Evolutionary conservation across 2,113 vertebrate species (phyloP), one percentile per base, ranked within the genome.

Genomic region (Hippocampus comes): DNA sequence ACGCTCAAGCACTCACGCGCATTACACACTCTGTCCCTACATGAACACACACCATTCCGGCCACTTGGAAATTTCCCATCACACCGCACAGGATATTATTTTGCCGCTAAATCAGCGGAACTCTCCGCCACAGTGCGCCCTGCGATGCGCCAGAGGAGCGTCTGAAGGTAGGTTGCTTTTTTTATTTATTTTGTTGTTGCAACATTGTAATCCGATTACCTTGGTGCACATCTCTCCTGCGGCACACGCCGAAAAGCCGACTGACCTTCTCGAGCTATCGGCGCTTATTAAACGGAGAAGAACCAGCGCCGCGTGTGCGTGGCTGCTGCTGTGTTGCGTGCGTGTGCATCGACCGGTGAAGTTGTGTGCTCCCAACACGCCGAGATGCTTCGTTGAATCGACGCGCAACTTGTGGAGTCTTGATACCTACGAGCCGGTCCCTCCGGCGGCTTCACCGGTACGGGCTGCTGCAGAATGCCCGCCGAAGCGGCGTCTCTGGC

Each of bases 71-170:
- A 82, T 86, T 83, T 80, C 83, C 64, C 74, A 76, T 42, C 63
- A 25, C 43, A 70, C 23, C 81, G 79, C 71, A 73, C 43, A 49
- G 63, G 27, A 25, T 23, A 89, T 91, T 86, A 82, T 83, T 80
- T 88, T 53, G 53, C 75, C 71, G 76, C 70, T 21, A 78, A 83
- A 88, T 34, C 68, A 89, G 84, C 84, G 82, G 79, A 76, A 78
- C 82, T 71, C 80, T 79, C 78, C 71, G 81, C 75, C 70, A 56
- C 77, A 75, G 86, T 77, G 84, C 89, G 84, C 85, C 87, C 83
- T 73, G 79, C 76, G 81, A 92, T 91, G 91, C 87, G 59, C 86
- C 84, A 78, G 79, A 79, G 79, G 83, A 77, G 71, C 65, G 84
- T 59, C 83, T 56, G 70, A 86, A 89, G 92, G 91, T 92, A 90